Base-by-base conservation (phyloP, 2,113 vertebrate genomes). In the Bufo bufo region DNA sequence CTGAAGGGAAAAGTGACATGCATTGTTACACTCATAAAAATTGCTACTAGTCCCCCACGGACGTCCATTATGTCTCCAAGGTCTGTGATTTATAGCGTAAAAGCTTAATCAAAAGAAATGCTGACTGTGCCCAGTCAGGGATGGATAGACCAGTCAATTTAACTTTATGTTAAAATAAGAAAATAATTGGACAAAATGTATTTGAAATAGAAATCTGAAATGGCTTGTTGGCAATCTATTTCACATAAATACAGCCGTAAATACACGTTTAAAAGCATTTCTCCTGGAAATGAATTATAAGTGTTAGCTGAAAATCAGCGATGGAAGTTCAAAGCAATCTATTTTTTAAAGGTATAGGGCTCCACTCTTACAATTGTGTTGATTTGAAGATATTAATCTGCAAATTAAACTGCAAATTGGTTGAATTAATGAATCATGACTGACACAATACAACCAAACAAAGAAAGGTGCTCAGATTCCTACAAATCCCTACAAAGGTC, bases 161-260 rank as follows among this genome's bases (percentile, higher is more conserved):
- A 78, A 89, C 87, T 89, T 89, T 89, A 89, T 89, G 87, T 89
- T 89, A 89, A 89, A 89, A 89, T 89, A 79, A 69, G 87, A 78
- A 84, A 89, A 89, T 89, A 84, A 89, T 89, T 84, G 87, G 87
- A 84, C 87, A 84, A 84, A 89, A 89, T 89, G 87, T 84, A 84
- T 89, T 89, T 89, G 81, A 89, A 84, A 89, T 84, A 89, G 87
- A 89, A 89, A 84, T 84, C 43, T 84, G 81, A 89, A 89, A 89
- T 89, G 82, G 58, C 59, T 84, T 89, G 81, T 78, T 89, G 87
- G 72, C 87, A 88, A 83, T 88, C 77, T 88, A 77, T 88, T 88
- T 88, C 87, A 81, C 69, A 88, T 88, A 88, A 88, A 88, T 88
- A 82, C 81, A 84, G 71, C 71, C 43, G 59, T 88, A 88, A 88